Evolutionary conservation across 2,888 invertebrate species (phyloP).

Genomic region (Drosophila prostipennis): DNA sequence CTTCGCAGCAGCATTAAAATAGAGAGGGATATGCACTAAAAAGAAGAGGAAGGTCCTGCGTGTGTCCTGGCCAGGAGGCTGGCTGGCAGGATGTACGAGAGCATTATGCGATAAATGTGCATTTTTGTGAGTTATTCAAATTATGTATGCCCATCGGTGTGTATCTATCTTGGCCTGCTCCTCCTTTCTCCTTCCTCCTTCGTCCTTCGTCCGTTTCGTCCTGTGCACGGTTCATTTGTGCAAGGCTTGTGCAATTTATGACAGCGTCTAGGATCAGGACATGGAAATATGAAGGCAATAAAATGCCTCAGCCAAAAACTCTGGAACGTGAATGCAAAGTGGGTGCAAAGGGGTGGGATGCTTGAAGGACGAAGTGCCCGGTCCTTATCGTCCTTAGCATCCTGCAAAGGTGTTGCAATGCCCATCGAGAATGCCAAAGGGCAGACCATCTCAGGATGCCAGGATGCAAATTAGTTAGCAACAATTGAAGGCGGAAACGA

Average conservation of each 20-base stretch:
- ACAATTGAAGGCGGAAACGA: constrained; percentile 4
- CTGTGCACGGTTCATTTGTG: constrained; percentile 47
- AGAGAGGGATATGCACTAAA: not conserved
- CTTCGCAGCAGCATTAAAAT: not conserved
- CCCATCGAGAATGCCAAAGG: constrained; percentile 25
- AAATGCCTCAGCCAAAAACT: constrained; percentile 33
- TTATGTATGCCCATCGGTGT: constrained; percentile 43
- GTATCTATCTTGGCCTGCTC: constrained; percentile 5
- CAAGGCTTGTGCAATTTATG: constrained; percentile 46
- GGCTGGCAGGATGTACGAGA: constrained; percentile 46
- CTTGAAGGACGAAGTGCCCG: not conserved
- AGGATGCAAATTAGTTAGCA: constrained; percentile 26
- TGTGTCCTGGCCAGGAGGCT: constrained; percentile 23
- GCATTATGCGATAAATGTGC: constrained; percentile 62
- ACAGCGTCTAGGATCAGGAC: constrained; percentile 46
- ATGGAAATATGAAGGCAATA: constrained; percentile 53
- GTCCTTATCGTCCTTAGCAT: constrained; percentile 21
- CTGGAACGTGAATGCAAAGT: not conserved
- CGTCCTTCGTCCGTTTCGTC: not conserved
- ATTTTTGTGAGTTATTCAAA: constrained; percentile 59
- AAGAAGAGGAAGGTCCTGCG: constrained; percentile 6
- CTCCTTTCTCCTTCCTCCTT: constrained; percentile 1
- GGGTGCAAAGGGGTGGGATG: not conserved
- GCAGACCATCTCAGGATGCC: constrained; percentile 16
- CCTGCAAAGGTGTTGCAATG: constrained; percentile 33